Evolutionary conservation across 2,888 invertebrate species (phyloP), one percentile per base, ranked within the genome.

Genomic region (Deroplatys truncata): DNA sequence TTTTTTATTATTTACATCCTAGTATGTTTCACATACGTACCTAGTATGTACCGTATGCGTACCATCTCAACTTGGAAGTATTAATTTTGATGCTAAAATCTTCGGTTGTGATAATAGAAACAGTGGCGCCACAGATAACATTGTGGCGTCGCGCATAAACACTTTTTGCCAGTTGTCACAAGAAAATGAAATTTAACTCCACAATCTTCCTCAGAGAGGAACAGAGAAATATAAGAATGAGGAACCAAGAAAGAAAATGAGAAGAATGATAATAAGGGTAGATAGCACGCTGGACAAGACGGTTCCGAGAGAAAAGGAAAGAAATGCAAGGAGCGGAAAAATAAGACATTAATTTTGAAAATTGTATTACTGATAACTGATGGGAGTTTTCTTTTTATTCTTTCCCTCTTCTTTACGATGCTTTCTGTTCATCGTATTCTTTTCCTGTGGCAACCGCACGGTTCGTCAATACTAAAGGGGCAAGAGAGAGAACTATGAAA

Each of bases 281-380:
- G 56, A 72, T 72, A 72, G 56, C 56, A 25, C 56, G 25, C 16
- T 25, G 56, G 56, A 72, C 56, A 72, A 72, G 56, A 72, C 25
- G 56, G 20, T 72, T 72, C 56, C 25, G 56, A 72, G 56, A 72
- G 56, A 25, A 72, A 72, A 72, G 56, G 56, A 72, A 72, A 20
- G 56, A 72, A 72, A 72, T 25, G 85, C 85, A 85, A 2, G 28
- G 85, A 85, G 85, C 28, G 85, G 85, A 85, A 85, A 85, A 85
- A 85, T 85, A 85, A 85, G 85, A 85, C 85, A 85, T 85, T 85
- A 85, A 85, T 85, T 85, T 85, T 85, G n/a, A 85, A 49, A 85
- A 85, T 56, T 85, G 56, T 72, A 72, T 72, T 72, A 72, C 56
- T 72, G 85, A 85, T 85, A 85, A 85, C 31, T 16, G 85, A n/a